Conservation (phyloP, 2,797 vertebrate species). For the Lindbergichthys nudifrons region DNA sequence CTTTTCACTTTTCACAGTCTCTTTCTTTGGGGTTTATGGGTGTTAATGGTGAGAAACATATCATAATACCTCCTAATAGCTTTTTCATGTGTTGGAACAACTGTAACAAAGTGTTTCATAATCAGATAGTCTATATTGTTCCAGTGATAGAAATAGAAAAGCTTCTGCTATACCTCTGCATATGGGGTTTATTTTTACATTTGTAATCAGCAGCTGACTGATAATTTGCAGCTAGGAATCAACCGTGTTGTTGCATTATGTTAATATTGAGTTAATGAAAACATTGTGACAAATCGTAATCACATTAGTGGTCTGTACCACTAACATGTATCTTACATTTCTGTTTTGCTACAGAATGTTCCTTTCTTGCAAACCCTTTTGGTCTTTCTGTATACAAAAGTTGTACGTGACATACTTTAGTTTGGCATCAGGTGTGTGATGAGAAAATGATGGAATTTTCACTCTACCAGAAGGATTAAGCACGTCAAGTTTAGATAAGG, state of each 20-base stretch:
- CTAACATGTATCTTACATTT: neutral
- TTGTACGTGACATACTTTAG: neutral
- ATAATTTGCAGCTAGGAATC: constrained; percentile 9
- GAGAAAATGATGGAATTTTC: neutral
- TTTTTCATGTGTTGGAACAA: neutral
- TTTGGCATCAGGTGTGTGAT: neutral
- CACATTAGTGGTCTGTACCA: neutral
- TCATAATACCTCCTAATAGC: constrained; percentile 11
- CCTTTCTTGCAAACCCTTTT: neutral
- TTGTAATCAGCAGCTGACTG: constrained; percentile 17
- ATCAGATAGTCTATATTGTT: neutral
- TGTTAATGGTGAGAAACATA: constrained; percentile 5
- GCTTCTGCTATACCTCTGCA: neutral
- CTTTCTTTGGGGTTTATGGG: constrained; percentile 12
- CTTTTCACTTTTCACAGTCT: neutral
- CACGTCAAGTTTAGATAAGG: no score
- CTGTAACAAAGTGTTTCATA: constrained; percentile 1
- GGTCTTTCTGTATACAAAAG: neutral
- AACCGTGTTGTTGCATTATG: neutral
- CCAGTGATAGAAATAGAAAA: no score
- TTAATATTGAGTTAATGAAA: constrained; percentile 15
- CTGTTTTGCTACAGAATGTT: neutral
- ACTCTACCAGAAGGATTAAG: neutral
- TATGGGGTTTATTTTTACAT: constrained; percentile 13
- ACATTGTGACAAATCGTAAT: constrained; percentile 33